Evolutionary conservation across 2,113 vertebrate species (phyloP).

Genomic region (Reinhardtius hippoglossoides): DNA sequence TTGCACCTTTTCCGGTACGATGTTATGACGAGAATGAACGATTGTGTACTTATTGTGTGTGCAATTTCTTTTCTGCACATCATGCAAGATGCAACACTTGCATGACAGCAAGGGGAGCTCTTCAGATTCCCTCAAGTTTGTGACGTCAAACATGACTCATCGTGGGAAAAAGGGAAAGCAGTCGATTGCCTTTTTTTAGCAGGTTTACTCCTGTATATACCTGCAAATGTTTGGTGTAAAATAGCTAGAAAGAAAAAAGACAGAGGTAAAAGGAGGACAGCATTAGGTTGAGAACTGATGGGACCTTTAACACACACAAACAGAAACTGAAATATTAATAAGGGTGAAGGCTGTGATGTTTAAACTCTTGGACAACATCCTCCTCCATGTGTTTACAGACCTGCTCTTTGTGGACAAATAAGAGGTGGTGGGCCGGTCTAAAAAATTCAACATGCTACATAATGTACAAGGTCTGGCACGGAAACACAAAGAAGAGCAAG

Average conservation of each 20-base stretch:
- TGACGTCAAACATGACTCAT: too few species aligned
- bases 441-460: constrained; percentile 68
- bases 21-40: too few species aligned
- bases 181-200: too few species aligned
- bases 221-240: not conserved
- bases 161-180: too few species aligned
- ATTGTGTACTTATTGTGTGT: too few species aligned
- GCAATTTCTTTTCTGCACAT: too few species aligned
- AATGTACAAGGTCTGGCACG: constrained; percentile 62
- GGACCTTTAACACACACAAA: constrained; percentile 41
- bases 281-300: constrained; percentile 25
- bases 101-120: too few species aligned
- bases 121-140: not conserved
- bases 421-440: constrained; percentile 50
- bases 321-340: constrained; percentile 66
- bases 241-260: not conserved
- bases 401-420: constrained; percentile 66
- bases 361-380: constrained; percentile 70
- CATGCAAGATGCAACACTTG: too few species aligned
- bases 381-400: constrained; percentile 52
- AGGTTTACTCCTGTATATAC: too few species aligned
- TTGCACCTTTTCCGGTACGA: too few species aligned
- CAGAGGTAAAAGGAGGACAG: not conserved
- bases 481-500: constrained; percentile 36
- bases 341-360: constrained; percentile 61